A percentile compares a stretch with the other conserved stretches of the same genome.
Conservation (phyloP, 2,888 invertebrate genomes). For the Drosophila recens region DNA sequence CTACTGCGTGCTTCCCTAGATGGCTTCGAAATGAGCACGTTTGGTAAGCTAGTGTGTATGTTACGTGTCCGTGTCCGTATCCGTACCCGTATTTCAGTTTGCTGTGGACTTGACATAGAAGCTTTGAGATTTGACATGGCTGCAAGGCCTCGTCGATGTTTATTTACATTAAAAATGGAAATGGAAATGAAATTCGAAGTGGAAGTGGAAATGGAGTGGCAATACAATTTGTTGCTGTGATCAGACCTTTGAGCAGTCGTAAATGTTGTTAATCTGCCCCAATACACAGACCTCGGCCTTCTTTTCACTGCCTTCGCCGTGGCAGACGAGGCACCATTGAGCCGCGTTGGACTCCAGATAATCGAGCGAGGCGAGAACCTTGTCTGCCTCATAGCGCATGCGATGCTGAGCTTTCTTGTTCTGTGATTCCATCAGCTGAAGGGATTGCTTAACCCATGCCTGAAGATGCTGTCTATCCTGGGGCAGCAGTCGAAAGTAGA, state of each 20-base stretch:
- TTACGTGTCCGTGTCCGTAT: slow-evolving; percentile 22
- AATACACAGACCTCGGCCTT: neutral
- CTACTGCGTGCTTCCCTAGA: slow-evolving; percentile 17
- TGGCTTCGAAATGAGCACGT: slow-evolving; percentile 24
- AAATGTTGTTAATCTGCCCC: neutral
- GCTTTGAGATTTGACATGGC: slow-evolving; percentile 10
- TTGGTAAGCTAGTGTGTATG: slow-evolving; percentile 18
- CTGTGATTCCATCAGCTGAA: neutral
- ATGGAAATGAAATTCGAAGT: neutral
- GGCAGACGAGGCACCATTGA: slow-evolving; percentile 7
- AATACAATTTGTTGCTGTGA: neutral
- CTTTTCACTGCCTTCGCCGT: neutral
- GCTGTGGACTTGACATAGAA: slow-evolving; percentile 8
- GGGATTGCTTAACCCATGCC: neutral
- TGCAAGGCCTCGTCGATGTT: slow-evolving; percentile 39
- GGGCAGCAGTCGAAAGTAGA: slow-evolving; percentile 9
- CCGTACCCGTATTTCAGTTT: slow-evolving; percentile 13
- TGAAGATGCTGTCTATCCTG: neutral
- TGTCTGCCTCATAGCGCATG: neutral
- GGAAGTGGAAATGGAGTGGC: neutral
- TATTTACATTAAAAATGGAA: neutral
- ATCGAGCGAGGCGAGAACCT: slow-evolving; percentile 3
- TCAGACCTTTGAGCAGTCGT: slow-evolving; percentile 1
- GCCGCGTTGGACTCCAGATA: slow-evolving; percentile 3
- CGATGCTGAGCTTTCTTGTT: neutral